These are phyloP conservation scores for Fissipunctia ypsillon DNA, from an alignment of 2,888 invertebrate species.

Conservation along the genomic window DNA sequence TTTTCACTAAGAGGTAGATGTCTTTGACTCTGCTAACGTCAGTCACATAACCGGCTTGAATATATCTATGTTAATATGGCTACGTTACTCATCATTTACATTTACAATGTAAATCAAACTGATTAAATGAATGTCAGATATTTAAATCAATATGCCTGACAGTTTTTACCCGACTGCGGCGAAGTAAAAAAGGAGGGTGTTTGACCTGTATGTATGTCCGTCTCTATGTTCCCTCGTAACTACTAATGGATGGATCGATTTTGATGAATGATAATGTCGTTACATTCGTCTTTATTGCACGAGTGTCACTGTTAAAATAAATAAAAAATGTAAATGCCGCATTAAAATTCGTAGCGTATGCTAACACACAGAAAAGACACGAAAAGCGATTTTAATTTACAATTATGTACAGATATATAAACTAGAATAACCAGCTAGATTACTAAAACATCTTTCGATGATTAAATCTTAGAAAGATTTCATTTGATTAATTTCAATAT, in stretches of 20 bases:
- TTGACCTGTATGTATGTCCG: too few relatives aligned
- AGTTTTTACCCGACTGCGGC: too few relatives aligned
- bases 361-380: background rate
- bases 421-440: background rate
- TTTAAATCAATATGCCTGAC: background rate
- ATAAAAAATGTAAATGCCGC: too few relatives aligned
- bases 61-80: slow-evolving; percentile 26
- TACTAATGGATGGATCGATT: too few relatives aligned
- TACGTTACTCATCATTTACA: slow-evolving; percentile 19
- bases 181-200: too few relatives aligned
- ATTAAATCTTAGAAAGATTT: background rate
- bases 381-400: background rate
- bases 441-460: background rate
- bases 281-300: too few relatives aligned
- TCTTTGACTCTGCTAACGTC: slow-evolving; percentile 36
- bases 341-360: too few relatives aligned
- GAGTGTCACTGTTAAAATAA: too few relatives aligned
- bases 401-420: background rate
- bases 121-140: background rate
- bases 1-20: slow-evolving; percentile 33
- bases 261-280: too few relatives aligned
- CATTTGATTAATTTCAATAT: background rate
- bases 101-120: slow-evolving; percentile 20
- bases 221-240: too few relatives aligned
- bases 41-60: slow-evolving; percentile 32